A percentile compares a stretch with the other conserved stretches of the same genome.
Evolutionary conservation across 2,888 invertebrate genomes (phyloP).

Genomic region (Epinotia ramella): DNA sequence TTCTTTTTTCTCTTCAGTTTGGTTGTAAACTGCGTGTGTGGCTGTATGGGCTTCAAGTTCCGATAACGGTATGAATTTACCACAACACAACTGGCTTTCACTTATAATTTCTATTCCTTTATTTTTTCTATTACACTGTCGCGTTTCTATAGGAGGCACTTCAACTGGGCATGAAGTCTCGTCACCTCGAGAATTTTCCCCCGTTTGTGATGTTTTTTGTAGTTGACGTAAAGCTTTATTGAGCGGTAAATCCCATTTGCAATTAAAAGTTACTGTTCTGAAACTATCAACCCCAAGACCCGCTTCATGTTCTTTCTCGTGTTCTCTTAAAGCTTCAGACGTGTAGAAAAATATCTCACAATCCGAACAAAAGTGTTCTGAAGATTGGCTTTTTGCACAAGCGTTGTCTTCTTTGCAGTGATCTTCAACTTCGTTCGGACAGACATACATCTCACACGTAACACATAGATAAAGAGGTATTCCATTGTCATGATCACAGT

Average conservation of each 20-base stretch:
- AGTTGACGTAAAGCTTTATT: conserved; percentile 12
- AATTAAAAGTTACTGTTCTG: conserved; percentile 1
- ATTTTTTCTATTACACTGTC: background rate
- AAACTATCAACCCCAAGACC: background rate
- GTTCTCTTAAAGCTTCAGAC: conserved; percentile 5
- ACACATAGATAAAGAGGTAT: background rate
- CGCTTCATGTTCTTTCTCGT: background rate
- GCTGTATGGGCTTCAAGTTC: background rate
- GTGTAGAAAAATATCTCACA: background rate
- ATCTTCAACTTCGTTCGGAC: background rate
- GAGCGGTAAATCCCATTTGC: background rate
- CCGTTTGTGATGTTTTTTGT: background rate
- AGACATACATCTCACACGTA: background rate
- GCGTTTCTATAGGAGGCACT: background rate
- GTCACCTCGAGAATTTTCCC: background rate
- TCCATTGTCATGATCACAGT: conserved; percentile 1
- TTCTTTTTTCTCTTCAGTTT: background rate
- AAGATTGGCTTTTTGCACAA: background rate
- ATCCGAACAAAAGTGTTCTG: background rate
- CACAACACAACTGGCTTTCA: background rate
- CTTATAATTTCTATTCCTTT: background rate
- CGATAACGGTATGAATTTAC: background rate
- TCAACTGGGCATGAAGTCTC: background rate
- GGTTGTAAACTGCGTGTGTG: background rate
- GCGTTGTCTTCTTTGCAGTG: conserved; percentile 9